Conservation (phyloP, 2,888 invertebrate species). For the Caenorhabditis sp. region DNA sequence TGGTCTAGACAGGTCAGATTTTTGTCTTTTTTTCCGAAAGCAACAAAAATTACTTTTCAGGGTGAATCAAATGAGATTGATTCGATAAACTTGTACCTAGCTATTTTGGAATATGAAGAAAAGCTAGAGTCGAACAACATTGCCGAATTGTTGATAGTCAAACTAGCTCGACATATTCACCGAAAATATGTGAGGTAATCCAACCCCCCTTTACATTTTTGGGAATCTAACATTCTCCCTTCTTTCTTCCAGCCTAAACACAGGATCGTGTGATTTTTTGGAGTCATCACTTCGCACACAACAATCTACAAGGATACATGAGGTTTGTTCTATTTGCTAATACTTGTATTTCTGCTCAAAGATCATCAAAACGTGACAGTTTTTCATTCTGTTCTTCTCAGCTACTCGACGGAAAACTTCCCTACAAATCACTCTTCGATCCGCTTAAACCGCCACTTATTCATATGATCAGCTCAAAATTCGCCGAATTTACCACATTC, state of each 20-base stretch:
- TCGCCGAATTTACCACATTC: background rate
- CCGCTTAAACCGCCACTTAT: slow-evolving; percentile 23
- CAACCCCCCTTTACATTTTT: background rate
- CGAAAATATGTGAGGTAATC: slow-evolving; percentile 23
- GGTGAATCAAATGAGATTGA: slow-evolving; percentile 29
- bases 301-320: slow-evolving; percentile 32
- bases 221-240: background rate
- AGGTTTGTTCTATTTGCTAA: slow-evolving; percentile 15
- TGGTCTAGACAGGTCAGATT: slow-evolving; percentile 2
- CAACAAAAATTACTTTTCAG: slow-evolving; percentile 6
- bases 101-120: slow-evolving; percentile 20
- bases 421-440: slow-evolving; percentile 29
- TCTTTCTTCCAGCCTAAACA: slow-evolving; percentile 6
- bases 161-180: slow-evolving; percentile 30
- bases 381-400: slow-evolving; percentile 14
- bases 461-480: background rate
- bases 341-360: background rate
- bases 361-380: background rate
- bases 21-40: background rate
- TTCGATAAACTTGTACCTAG: slow-evolving; percentile 21
- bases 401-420: slow-evolving; percentile 36
- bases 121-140: slow-evolving; percentile 9
- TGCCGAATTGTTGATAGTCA: slow-evolving; percentile 16
- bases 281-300: slow-evolving; percentile 2
- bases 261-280: slow-evolving; percentile 29